Evolutionary conservation across 2,797 vertebrate genomes (phyloP), one percentile per base, ranked within the genome.

Genomic region (Nannoperca australis): DNA sequence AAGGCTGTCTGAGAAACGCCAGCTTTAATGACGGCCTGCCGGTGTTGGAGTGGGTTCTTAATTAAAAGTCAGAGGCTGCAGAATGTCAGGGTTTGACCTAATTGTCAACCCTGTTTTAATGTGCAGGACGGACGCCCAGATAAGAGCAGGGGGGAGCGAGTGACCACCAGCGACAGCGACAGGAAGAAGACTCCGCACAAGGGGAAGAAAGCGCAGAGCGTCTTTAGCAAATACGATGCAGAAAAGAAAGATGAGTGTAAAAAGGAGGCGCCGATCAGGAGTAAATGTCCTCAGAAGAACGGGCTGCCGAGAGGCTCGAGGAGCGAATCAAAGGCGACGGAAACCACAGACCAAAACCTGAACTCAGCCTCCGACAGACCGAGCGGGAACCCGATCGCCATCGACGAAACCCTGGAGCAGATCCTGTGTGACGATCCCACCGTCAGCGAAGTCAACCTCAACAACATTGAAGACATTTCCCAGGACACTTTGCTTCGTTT

Each of bases 391-490:
- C 96, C 96, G 15, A 97, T 94, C 0, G 93, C 96, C 47, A 95
- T 96, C 42, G 95, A 96, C n/a, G 93, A 96, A n/a, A 94, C 93
- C 32, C 82, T 98, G 87, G 96, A 97, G 86, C 96, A 95, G 86
- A 93, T 97, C 40, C 91, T 85, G 58, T 87, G 62, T 42, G 93
- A 97, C 0, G 96, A 98, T 68, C 88, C 95, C 0, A 76, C 94
- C 42, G 91, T 95, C 65, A 92, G 66, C 0, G 97, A 98, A 34
- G 94, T 98, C 78, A 98, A 97, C 58, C 85, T 98, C 79, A 98
- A 98, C 93, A 98, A 98, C 63, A 96, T 96, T 0, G 97, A 98
- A 83, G 97, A 98, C 80, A 94, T 97, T 84, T 96, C 95, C 22
- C 88, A 94, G 30, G 96, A 95, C 38, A 96, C 94, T 45, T 92